Evolutionary conservation across 2,797 vertebrate species (phyloP), one percentile per base, ranked within the genome.

Genomic region (Enteromius unitaeniatus): DNA sequence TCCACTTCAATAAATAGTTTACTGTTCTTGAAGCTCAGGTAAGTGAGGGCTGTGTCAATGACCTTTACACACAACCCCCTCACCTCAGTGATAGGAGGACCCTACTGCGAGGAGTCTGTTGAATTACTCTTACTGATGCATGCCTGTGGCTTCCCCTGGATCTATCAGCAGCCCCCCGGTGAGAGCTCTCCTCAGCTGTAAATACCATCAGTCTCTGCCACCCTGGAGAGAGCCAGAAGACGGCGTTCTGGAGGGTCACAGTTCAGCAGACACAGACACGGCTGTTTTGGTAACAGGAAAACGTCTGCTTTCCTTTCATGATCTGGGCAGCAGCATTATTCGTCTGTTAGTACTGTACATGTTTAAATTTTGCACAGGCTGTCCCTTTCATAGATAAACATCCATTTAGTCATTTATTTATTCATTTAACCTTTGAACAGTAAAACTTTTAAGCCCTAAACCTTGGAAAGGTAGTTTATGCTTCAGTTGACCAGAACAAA

Each of bases 161-260:
- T 93, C 91, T 85, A 91, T 93, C 91, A 91, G 37, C 70, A 76
- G 90, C 13, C 90, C 88, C 93, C 93, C n/a, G 28, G 90, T 78
- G 93, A 86, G 93, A 88, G 62, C 78, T 88, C 89, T 92, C 90
- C 91, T 92, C 91, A 85, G 88, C 93, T 94, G 93, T 93, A 93
- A 95, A 95, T 94, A 92, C 91, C 93, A 94, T 84, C 92, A 89
- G 89, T 92, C 91, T 92, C 91, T 88, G 47, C 85, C 49, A 90
- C 85, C 6, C 85, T 10, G 78, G 81, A 79, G 67, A 51, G 67
- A 81, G 72, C 82, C 53, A 78, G 85, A 82, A 86, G 88, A 87
- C 55, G 65, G 69, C 55, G 79, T 82, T 89, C 86, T 83, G 84
- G 75, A 81, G 86, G 31, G 72, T 83, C 68, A 60, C 75, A 84